These are phyloP conservation scores for Charina bottae DNA, from an alignment of 2,113 vertebrate species.

Conservation along the genomic window DNA sequence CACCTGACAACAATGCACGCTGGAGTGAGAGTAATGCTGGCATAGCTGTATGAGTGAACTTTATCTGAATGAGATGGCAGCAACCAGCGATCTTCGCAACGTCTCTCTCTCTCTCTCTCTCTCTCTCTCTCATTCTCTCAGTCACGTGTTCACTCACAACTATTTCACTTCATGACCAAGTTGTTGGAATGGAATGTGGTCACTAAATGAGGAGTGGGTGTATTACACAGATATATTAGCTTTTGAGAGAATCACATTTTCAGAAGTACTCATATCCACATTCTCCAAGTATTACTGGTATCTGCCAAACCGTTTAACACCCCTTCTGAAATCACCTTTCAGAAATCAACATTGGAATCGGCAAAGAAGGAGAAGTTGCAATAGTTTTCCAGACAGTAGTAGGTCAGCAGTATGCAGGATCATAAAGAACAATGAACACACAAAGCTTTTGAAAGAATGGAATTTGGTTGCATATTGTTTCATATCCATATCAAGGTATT, in stretches of 20 bases:
- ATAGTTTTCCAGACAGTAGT: constrained; percentile 21
- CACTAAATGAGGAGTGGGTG: neutral
- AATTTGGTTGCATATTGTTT: constrained; percentile 17
- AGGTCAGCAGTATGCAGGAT: neutral
- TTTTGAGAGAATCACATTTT: neutral
- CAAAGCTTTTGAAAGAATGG: neutral
- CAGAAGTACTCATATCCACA: neutral
- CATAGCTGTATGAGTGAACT: neutral
- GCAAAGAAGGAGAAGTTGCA: neutral
- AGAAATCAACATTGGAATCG: neutral
- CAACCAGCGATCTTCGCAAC: neutral
- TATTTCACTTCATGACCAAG: neutral
- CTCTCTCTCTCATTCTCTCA: too few relatives aligned
- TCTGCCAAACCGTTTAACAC: neutral
- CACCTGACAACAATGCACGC: neutral
- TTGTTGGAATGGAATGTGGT: neutral
- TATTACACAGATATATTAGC: neutral
- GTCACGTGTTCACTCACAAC: neutral
- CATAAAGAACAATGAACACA: neutral
- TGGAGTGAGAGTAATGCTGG: neutral
- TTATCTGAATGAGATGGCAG: neutral
- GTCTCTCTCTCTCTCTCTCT: too few relatives aligned
- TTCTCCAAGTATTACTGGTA: neutral
- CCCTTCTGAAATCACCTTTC: neutral
- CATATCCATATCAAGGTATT: constrained; percentile 14